phyloP scores from a whole-genome alignment of 2,797 vertebrate genomes.

The Pseudocheirus occidentalis region DNA sequence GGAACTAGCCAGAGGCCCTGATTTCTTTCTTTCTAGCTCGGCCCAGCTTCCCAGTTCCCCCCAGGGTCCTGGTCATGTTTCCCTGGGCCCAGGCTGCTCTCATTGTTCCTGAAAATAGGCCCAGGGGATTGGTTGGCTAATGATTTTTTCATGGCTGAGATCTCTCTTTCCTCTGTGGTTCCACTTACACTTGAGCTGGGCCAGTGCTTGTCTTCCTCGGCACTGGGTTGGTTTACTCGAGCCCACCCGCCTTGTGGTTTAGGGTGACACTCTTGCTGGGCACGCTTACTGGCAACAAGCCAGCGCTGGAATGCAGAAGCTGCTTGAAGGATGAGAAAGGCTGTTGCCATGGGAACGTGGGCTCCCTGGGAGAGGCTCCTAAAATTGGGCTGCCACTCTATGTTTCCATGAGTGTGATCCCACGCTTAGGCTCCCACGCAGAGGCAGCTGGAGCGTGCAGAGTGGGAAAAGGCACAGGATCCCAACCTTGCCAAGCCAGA shows the following conservation, averaged over 20 bases:
- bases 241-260: constrained; percentile 66
- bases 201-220: neutral
- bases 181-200: constrained; percentile 72
- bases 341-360: neutral
- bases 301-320: constrained; percentile 26
- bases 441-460: neutral
- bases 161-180: constrained; percentile 65
- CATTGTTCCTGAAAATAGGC: constrained; percentile 75
- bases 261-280: constrained; percentile 66
- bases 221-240: constrained; percentile 67
- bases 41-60: constrained; percentile 19
- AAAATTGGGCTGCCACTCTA: neutral
- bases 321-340: neutral
- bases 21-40: neutral
- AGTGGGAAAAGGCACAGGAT: neutral
- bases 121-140: constrained; percentile 78
- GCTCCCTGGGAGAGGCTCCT: neutral
- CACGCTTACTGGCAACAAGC: constrained; percentile 58
- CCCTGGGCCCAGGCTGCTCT: constrained; percentile 39
- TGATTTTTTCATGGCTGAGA: constrained; percentile 84
- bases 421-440: neutral
- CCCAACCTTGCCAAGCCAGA: neutral
- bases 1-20: neutral
- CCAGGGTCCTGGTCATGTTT: constrained; percentile 39
- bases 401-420: neutral